Evolutionary conservation across 2,113 vertebrate species (phyloP), one percentile per base, ranked within the genome.

Genomic region (Cyprinodon tularosa): DNA sequence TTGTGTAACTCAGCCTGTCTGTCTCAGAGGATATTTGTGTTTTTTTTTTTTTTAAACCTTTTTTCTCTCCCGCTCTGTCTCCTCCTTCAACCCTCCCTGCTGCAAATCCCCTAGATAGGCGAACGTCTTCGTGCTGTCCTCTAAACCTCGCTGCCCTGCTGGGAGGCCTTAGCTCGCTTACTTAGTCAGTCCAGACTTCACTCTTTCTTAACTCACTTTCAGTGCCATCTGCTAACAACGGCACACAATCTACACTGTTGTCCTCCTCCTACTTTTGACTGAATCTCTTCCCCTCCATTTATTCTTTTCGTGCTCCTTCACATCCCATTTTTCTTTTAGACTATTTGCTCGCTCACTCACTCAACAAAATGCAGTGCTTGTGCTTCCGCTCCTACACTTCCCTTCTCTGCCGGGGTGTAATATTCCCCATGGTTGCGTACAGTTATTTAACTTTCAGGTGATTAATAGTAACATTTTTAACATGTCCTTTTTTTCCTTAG

Each of bases 231-330:
- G 17, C 68, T 77, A 60, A 75, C 74, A 83, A 81, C 79, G 71
- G 81, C 82, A 15, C 85, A 71, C 71, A 65, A 72, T 87, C 77
- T 80, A 74, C 76, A 69, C 83, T 76, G 86, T 89, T 85, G 84
- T 82, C 77, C 84, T 70, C 69, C 70, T 53, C 39, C 62, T 53
- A 9, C 72, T 77, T 89, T 70, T 72, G 74, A 90, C 78, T 82
- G 74, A 77, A 88, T 86, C 83, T 83, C 79, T 87, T 89, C 82
- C 83, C 84, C 84, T 81, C 75, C 77, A 68, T 88, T 88, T 88
- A 79, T 88, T 83, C 62, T 66, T 84, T 81, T 78, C 79, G 72
- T 86, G 78, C 66, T 79, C 80, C 75, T 80, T 84, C 79, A 71
- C 78, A 82, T 80, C 84, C 74, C 50, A 69, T 85, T 78, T 71